phyloP scores from a whole-genome alignment of 2,113 vertebrate genomes.

The Nannobrachium achirus region DNA sequence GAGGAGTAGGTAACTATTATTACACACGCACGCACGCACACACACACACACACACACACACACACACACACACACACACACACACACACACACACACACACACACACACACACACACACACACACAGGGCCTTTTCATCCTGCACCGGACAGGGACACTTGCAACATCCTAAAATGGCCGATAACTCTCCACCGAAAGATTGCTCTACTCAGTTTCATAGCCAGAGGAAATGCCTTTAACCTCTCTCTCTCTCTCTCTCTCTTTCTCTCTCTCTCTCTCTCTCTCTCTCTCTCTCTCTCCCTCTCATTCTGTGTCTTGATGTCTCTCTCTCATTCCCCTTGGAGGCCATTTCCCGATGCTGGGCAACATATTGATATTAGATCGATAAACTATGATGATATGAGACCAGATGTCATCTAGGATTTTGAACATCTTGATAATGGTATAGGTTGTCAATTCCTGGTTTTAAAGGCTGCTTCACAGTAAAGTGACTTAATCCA shows the following conservation, averaged over 20 bases:
- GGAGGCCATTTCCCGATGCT: neutral
- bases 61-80: slow-evolving; percentile 7
- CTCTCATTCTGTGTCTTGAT: neutral
- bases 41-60: slow-evolving; percentile 2
- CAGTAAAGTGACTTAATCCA: no score
- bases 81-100: neutral
- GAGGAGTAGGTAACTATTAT: no score
- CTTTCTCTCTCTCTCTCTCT: neutral
- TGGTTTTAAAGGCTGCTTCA: no score
- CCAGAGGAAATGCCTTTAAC: neutral
- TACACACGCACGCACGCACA: neutral
- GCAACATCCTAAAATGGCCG: slow-evolving; percentile 50
- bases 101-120: slow-evolving; percentile 4
- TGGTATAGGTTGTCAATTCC: no score
- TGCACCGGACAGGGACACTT: slow-evolving; percentile 9
- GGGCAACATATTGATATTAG: no score
- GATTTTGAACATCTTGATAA: no score
- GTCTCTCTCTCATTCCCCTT: neutral
- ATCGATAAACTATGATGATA: no score
- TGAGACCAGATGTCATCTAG: no score
- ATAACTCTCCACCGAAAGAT: neutral
- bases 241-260: neutral
- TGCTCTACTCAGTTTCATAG: neutral
- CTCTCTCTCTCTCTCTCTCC: neutral
- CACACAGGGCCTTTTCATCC: slow-evolving; percentile 3